Evolutionary conservation across 2,888 invertebrate species (phyloP).

Genomic region (Pristionchus arcanus): DNA sequence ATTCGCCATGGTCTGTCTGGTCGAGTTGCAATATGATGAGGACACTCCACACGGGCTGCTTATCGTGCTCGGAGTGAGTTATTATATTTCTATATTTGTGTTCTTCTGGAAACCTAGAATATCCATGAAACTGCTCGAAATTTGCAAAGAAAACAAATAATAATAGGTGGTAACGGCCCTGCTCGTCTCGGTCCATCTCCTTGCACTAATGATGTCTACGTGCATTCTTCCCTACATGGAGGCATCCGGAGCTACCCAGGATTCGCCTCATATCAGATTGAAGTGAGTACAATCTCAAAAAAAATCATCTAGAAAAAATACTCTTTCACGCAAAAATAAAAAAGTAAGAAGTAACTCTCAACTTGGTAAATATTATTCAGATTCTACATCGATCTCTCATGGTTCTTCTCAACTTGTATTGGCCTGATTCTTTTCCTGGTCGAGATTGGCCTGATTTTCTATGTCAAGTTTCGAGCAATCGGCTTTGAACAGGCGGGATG

Average conservation of each 20-base stretch:
- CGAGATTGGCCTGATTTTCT: conserved; percentile 93
- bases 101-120: too few species aligned
- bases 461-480: conserved; percentile 92
- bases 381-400: conserved; percentile 90
- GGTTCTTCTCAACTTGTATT: conserved; percentile 93
- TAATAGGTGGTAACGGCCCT: conserved; percentile 85
- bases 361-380: too few species aligned
- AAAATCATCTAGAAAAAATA: too few species aligned
- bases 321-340: too few species aligned
- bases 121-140: too few species aligned
- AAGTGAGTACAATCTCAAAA: conserved; percentile 61
- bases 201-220: conserved; percentile 96
- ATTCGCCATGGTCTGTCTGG: conserved; percentile 85
- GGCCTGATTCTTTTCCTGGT: conserved; percentile 91
- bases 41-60: conserved; percentile 84
- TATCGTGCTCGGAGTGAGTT: conserved; percentile 87
- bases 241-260: conserved; percentile 90
- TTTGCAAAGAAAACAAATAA: too few species aligned
- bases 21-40: conserved; percentile 91
- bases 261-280: conserved; percentile 80
- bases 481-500: conserved; percentile 81
- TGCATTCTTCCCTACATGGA: conserved; percentile 95
- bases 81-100: too few species aligned
- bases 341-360: too few species aligned
- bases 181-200: conserved; percentile 92